Evolutionary conservation across 2,797 vertebrate genomes (phyloP).

Genomic region (Cyprinodon diabolis): DNA sequence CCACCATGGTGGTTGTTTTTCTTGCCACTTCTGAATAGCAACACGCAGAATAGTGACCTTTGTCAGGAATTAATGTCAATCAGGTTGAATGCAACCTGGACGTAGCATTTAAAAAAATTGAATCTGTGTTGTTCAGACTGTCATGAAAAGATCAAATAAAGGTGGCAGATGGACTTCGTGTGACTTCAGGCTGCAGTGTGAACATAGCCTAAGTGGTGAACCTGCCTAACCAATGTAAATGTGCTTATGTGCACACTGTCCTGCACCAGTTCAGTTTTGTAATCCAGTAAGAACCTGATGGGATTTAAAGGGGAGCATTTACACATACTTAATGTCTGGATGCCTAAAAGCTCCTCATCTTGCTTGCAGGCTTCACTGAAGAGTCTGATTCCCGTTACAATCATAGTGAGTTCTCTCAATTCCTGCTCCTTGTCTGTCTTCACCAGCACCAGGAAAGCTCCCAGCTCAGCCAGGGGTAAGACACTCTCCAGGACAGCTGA

Average conservation of each 20-base stretch:
- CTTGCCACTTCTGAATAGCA: too few species aligned
- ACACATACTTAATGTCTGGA: conserved; percentile 32
- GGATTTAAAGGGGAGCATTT: not conserved
- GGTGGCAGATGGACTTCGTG: too few species aligned
- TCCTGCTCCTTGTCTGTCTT: conserved; percentile 89
- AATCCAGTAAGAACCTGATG: not conserved
- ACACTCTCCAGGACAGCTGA: conserved; percentile 91
- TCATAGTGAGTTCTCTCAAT: conserved; percentile 84
- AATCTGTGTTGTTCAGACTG: too few species aligned
- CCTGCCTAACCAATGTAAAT: too few species aligned
- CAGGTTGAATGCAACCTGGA: too few species aligned
- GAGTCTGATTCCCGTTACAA: conserved; percentile 89
- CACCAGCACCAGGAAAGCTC: conserved; percentile 82
- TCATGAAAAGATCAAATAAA: too few species aligned
- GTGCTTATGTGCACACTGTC: not conserved
- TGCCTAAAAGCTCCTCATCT: conserved; percentile 79
- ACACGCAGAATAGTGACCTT: too few species aligned
- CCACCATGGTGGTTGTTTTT: too few species aligned
- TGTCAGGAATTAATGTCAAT: too few species aligned
- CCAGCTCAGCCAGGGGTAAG: conserved; percentile 86
- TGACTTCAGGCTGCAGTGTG: too few species aligned
- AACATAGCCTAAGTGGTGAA: too few species aligned
- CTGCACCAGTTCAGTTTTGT: not conserved
- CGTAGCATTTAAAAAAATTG: too few species aligned
- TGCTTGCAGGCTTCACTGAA: conserved; percentile 86